Conservation (phyloP, 1,140 invertebrate species). For the Hestina assimilis region DNA sequence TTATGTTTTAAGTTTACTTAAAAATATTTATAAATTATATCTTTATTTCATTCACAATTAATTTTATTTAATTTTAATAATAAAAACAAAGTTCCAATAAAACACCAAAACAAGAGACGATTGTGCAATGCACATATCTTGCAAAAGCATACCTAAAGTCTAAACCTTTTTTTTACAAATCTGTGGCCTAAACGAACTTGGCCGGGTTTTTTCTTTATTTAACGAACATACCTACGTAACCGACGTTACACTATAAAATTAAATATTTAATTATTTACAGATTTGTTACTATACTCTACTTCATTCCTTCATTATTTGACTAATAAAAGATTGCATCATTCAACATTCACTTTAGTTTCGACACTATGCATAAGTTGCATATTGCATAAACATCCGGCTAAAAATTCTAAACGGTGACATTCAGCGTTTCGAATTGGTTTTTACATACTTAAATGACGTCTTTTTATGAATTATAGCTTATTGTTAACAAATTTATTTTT, state of each 20-base stretch:
- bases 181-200: no score
- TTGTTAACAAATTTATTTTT: neutral
- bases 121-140: no score
- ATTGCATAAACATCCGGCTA: slow-evolving; percentile 69
- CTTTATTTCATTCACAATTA: no score
- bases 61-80: no score
- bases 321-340: slow-evolving; percentile 70
- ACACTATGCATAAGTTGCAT: slow-evolving; percentile 64
- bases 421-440: neutral
- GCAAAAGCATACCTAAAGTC: no score
- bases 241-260: neutral
- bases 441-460: neutral
- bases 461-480: neutral
- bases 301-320: slow-evolving; percentile 51
- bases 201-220: no score
- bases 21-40: no score
- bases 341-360: slow-evolving; percentile 71
- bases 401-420: slow-evolving; percentile 35
- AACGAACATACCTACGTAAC: no score
- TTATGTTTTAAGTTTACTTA: no score
- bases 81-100: no score
- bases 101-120: no score
- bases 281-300: neutral
- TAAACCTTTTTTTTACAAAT: no score
- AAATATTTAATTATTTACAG: neutral